Conservation (phyloP, 1,140 invertebrate genomes). For the Habropoda laboriosa region DNA sequence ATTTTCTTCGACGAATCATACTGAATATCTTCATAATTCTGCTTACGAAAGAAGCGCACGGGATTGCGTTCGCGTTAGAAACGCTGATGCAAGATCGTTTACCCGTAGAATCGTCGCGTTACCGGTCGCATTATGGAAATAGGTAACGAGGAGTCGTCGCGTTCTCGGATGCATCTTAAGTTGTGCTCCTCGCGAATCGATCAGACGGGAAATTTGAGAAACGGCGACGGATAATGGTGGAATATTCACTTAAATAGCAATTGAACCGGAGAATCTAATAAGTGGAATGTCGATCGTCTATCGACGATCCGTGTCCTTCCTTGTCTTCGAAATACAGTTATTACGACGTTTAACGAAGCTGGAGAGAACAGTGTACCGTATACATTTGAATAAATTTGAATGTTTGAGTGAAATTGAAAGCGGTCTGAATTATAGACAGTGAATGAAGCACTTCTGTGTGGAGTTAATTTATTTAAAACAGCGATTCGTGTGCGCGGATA, state of each 20-base stretch:
- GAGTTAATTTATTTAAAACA: slow-evolving; percentile 9
- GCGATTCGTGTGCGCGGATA: too few relatives aligned
- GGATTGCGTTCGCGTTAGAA: not conserved
- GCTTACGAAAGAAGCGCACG: slow-evolving; percentile 1
- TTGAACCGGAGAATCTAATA: not conserved
- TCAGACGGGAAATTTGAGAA: not conserved
- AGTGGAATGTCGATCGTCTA: not conserved
- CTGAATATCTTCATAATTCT: not conserved
- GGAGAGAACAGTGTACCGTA: not conserved
- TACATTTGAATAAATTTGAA: slow-evolving; percentile 39
- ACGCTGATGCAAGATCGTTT: not conserved
- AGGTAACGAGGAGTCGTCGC: not conserved
- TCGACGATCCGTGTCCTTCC: not conserved
- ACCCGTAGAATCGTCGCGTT: slow-evolving; percentile 8
- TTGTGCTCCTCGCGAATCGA: not conserved
- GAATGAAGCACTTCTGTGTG: not conserved
- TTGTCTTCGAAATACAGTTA: not conserved
- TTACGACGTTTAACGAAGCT: not conserved
- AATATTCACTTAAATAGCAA: not conserved
- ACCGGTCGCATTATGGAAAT: slow-evolving; percentile 23
- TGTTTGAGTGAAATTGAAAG: not conserved
- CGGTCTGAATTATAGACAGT: not conserved
- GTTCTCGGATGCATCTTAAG: slow-evolving; percentile 8
- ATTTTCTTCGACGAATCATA: not conserved
- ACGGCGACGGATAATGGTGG: not conserved